Base-by-base conservation (phyloP, 1,140 invertebrate species). In the Hesperophylax magnus region DNA sequence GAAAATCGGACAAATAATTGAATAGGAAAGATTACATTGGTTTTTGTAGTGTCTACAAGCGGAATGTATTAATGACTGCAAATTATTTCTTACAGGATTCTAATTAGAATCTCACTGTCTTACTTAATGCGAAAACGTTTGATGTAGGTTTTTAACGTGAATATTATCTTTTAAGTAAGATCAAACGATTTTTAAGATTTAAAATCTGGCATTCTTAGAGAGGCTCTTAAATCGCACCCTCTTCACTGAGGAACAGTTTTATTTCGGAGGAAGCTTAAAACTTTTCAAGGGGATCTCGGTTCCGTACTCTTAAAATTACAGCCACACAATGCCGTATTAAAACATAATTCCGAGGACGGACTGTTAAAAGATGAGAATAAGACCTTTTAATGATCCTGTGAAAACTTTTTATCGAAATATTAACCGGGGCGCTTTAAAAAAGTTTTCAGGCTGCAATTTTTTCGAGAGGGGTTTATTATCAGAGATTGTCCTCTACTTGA, bases 401-500 rank as follows among this genome's bases (percentile, higher is more conserved):
- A 75, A 80, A 80, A 80, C 61, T 67, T 71, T 80, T 80, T 80
- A 76, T 80, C 69, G 53, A 39, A 80, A 80, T 76, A 80, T 76
- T 80, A 76, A 80, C 67, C 78, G 65, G 27, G 34, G 31, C 20
- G 75, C 67, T 22, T 58, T 79, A 81, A 81, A 47, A 83, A 83
- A 81, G 54, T 83, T 83, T 76, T 47, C 47, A 71, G 77, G 71
- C 79, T 78, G 69, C 80, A 83, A 83, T 83, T 81, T 79, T 76
- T 81, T 81, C 77, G 65, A 71, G 77, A 79, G 72, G 79, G 79
- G 75, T 83, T 83, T 83, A 80, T 83, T 80, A 83, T 83, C 75
- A 78, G 72, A 71, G 47, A 63, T 82, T 52, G 5, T 54, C 78
- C 63, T 47, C 74, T 53, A 20, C 17, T 79, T 52, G 52, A 39